Evolutionary conservation across 2,888 invertebrate species (phyloP).

Genomic region (Muschampia plurimacula): DNA sequence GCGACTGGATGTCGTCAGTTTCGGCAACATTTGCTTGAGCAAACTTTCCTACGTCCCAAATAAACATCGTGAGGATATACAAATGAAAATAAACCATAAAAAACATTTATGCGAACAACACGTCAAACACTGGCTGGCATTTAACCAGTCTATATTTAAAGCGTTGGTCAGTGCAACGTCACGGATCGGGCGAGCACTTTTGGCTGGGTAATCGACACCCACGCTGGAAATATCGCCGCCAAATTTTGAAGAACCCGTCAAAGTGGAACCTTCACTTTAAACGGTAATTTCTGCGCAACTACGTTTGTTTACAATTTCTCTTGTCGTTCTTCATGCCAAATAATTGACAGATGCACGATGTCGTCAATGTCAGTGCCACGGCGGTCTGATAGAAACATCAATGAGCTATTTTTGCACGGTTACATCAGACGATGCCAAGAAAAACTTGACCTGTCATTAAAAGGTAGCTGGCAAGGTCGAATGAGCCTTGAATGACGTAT

Average conservation of each 20-base stretch:
- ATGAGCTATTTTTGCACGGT: slow-evolving; percentile 72
- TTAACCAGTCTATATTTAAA: slow-evolving; percentile 78
- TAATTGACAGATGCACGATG: slow-evolving; percentile 53
- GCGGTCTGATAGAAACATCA: slow-evolving; percentile 72
- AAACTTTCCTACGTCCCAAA: slow-evolving; percentile 35
- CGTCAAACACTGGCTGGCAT: slow-evolving; percentile 76
- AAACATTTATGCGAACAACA: slow-evolving; percentile 62
- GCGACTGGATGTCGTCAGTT: slow-evolving; percentile 16
- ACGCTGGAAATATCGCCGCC: slow-evolving; percentile 56
- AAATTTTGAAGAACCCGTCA: slow-evolving; percentile 31
- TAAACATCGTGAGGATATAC: slow-evolving; percentile 47
- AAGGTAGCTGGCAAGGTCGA: slow-evolving; percentile 38
- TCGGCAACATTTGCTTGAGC: slow-evolving; percentile 18
- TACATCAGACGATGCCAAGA: slow-evolving; percentile 65
- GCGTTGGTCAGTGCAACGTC: slow-evolving; percentile 61
- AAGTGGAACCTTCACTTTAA: slow-evolving; percentile 24
- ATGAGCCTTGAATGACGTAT: slow-evolving; percentile 15
- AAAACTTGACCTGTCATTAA: slow-evolving; percentile 69
- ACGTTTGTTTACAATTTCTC: slow-evolving; percentile 46
- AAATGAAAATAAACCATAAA: slow-evolving; percentile 69
- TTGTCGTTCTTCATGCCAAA: slow-evolving; percentile 63
- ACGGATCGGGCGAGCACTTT: slow-evolving; percentile 57
- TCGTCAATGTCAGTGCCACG: slow-evolving; percentile 81
- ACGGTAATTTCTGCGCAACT: slow-evolving; percentile 20
- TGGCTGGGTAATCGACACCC: slow-evolving; percentile 69